Evolutionary conservation across 1,140 invertebrate species (phyloP).

Genomic region (Stenopsyche tienmushanensis): DNA sequence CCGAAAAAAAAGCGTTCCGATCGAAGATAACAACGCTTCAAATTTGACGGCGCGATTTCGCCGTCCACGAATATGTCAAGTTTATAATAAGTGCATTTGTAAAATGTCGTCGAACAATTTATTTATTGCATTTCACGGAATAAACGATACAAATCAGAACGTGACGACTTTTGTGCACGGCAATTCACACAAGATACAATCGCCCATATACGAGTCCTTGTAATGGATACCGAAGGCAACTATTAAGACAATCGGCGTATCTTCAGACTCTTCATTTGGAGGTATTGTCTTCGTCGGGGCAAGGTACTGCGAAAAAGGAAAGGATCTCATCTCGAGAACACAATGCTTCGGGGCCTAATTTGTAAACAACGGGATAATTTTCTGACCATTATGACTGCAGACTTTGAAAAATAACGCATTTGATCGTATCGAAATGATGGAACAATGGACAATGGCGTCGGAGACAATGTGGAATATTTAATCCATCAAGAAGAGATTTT

Average conservation of each 20-base stretch:
- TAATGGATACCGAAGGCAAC: slow-evolving; percentile 5
- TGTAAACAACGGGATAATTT: background rate
- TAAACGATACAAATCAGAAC: no score
- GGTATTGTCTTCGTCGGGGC: background rate
- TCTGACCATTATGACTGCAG: background rate
- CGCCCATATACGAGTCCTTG: slow-evolving; percentile 3
- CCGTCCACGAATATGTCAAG: no score
- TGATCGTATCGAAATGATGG: background rate
- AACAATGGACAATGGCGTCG: slow-evolving; percentile 18
- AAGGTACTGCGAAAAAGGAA: slow-evolving; percentile 6
- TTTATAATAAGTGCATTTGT: background rate
- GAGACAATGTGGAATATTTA: background rate
- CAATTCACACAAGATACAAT: background rate
- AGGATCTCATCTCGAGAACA: slow-evolving; percentile 4
- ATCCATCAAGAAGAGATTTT: no score
- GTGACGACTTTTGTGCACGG: no score
- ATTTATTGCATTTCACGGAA: no score
- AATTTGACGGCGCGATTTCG: no score
- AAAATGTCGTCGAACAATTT: background rate
- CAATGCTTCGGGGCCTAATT: background rate
- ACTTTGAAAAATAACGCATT: background rate
- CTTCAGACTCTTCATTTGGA: slow-evolving; percentile 2
- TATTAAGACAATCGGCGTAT: background rate
- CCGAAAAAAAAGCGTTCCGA: no score
- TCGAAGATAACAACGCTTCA: no score